A percentile compares a stretch with the other conserved stretches of the same genome.
Conservation (phyloP, 2,113 vertebrate genomes). For the Hyperoodon ampullatus region DNA sequence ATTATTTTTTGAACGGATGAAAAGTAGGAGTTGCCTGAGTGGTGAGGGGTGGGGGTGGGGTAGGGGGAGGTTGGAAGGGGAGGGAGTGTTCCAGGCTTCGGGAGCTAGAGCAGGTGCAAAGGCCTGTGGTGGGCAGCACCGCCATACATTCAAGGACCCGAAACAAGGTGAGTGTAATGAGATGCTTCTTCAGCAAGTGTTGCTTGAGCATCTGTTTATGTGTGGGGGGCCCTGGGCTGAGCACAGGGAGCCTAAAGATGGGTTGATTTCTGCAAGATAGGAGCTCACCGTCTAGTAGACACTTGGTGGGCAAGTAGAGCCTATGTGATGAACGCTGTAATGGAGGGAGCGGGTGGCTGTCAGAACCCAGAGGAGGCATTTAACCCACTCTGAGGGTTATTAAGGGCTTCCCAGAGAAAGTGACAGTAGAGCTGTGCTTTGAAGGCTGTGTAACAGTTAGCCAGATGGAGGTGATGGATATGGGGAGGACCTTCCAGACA, state of each 20-base stretch:
- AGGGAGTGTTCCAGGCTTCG: background rate
- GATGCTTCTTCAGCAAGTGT: background rate
- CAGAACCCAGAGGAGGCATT: background rate
- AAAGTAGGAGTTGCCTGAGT: conserved; percentile 29
- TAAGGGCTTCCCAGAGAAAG: background rate
- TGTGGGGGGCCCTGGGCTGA: background rate
- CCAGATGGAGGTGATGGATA: background rate
- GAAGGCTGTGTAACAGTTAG: conserved; percentile 12
- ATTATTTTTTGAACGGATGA: conserved; percentile 5
- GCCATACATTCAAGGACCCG: background rate
- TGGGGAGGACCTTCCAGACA: background rate
- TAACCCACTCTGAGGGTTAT: background rate
- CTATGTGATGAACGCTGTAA: background rate
- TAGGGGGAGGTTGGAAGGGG: background rate
- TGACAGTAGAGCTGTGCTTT: background rate
- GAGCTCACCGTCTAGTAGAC: background rate
- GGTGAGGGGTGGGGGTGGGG: background rate
- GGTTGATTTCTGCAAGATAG: background rate
- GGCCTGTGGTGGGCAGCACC: background rate
- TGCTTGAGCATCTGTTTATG: background rate
- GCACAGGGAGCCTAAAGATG: background rate
- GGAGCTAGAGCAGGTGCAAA: background rate
- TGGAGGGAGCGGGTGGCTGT: background rate
- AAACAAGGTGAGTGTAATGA: background rate
- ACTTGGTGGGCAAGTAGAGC: background rate